Conservation (phyloP, 2,113 vertebrate genomes). For the Bagarius yarrelli region DNA sequence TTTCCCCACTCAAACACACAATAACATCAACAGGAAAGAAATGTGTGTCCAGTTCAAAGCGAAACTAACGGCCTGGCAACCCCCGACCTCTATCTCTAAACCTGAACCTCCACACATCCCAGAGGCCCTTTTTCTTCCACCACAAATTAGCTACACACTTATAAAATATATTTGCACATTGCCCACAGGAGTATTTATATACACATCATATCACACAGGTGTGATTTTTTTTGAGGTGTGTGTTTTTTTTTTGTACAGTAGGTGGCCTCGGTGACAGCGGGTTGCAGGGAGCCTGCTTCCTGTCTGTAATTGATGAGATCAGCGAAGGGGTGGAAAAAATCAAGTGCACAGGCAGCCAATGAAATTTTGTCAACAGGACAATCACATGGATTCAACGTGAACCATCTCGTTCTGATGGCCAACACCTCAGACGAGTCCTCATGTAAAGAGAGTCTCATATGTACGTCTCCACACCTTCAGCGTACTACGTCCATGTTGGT, state of each 20-base stretch:
- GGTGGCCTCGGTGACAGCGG: not conserved
- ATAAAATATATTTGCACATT: conserved; percentile 44
- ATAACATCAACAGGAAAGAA: conserved; percentile 73
- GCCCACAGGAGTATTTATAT: conserved; percentile 39
- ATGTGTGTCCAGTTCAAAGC: conserved; percentile 67
- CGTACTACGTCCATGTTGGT: conserved; percentile 28
- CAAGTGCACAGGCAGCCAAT: conserved; percentile 7
- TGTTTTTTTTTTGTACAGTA: not conserved
- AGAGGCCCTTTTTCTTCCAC: conserved; percentile 35
- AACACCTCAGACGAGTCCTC: not conserved
- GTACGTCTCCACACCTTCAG: conserved; percentile 1
- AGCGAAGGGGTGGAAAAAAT: not conserved
- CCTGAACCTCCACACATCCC: conserved; percentile 3
- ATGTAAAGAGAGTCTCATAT: conserved; percentile 14
- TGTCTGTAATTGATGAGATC: not conserved
- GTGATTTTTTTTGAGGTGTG: not conserved
- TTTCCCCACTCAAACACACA: conserved; percentile 57
- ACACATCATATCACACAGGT: conserved; percentile 17
- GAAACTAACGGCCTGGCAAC: conserved; percentile 73
- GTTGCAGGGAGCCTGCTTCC: not conserved
- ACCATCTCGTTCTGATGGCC: not conserved
- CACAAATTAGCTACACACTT: conserved; percentile 31
- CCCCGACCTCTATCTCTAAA: conserved; percentile 14
- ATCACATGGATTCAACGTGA: not conserved
- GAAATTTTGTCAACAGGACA: not conserved